A percentile compares a stretch with the other conserved stretches of the same genome.
Conservation (phyloP, 2,797 vertebrate species). For the Sebastes steindachneri region DNA sequence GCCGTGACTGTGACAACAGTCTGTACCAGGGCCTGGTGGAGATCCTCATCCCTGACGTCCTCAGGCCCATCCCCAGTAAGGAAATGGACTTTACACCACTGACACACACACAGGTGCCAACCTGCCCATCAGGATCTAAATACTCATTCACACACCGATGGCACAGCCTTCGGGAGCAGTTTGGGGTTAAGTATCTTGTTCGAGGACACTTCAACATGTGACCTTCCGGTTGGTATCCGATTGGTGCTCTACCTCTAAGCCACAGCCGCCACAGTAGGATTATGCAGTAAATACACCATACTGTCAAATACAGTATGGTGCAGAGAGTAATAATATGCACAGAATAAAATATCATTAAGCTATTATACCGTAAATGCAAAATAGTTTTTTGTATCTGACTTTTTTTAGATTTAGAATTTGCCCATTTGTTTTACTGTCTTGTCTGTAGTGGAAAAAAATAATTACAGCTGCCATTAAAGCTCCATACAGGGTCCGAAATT, state of each 20-base stretch:
- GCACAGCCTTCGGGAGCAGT: no score
- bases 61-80: constrained; percentile 96
- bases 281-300: not conserved
- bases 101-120: no score
- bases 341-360: not conserved
- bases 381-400: not conserved
- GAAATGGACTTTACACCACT: no score
- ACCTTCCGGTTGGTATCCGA: no score
- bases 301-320: not conserved
- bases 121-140: no score
- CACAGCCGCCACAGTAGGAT: not conserved
- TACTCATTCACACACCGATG: no score
- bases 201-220: no score
- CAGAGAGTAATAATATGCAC: not conserved
- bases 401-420: not conserved
- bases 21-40: constrained; percentile 96
- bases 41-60: constrained; percentile 94
- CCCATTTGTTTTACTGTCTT: not conserved
- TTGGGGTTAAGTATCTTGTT: no score
- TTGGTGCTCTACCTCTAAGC: no score
- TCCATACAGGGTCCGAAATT: not conserved
- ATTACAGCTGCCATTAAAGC: not conserved
- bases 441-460: not conserved
- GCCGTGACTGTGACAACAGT: constrained; percentile 92
- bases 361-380: no score